Evolutionary conservation across 2,113 vertebrate species (phyloP).

Genomic region (Melanostigma gelatinosum): DNA sequence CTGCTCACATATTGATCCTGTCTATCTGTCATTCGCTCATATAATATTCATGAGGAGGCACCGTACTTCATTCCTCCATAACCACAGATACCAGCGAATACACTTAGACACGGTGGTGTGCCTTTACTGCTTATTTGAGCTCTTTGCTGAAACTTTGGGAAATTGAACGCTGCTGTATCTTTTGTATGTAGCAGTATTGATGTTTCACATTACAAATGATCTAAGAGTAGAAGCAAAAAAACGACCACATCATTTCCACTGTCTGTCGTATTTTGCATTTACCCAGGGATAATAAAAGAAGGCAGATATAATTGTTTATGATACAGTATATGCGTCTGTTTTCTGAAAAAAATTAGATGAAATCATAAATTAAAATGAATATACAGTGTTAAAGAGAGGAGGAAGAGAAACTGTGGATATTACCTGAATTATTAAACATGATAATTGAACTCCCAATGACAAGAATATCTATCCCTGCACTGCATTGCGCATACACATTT

Average conservation of each 20-base stretch:
- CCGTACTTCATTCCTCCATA: slow-evolving; percentile 21
- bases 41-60: slow-evolving; percentile 68
- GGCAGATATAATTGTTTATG: background rate
- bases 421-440: slow-evolving; percentile 77
- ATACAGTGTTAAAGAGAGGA: slow-evolving; percentile 29
- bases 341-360: background rate
- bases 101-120: slow-evolving; percentile 20
- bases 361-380: slow-evolving; percentile 33
- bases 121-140: slow-evolving; percentile 17
- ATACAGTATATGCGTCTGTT: background rate
- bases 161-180: background rate
- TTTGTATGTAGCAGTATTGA: background rate
- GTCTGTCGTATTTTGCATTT: background rate
- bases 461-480: slow-evolving; percentile 59
- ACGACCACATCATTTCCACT: background rate
- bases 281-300: slow-evolving; percentile 3
- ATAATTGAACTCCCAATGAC: slow-evolving; percentile 68
- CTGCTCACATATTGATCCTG: slow-evolving; percentile 54
- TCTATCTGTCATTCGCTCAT: slow-evolving; percentile 61
- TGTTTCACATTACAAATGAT: slow-evolving; percentile 1
- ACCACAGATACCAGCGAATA: slow-evolving; percentile 58
- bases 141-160: slow-evolving; percentile 7
- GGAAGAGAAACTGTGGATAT: slow-evolving; percentile 13
- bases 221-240: background rate
- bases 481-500: slow-evolving; percentile 6